Conservation (phyloP, 2,888 invertebrate species). For the Tineola bisselliella region DNA sequence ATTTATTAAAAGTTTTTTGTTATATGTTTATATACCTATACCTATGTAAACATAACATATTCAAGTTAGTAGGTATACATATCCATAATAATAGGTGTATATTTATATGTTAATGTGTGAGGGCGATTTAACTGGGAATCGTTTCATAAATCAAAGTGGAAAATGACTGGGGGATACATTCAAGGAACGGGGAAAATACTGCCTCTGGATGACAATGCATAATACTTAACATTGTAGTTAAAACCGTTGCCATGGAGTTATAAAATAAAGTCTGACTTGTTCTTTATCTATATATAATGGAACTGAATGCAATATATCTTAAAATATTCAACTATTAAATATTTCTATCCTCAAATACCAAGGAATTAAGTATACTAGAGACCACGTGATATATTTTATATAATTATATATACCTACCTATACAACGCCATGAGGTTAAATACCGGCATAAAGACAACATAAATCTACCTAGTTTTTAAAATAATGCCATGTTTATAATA, state of each 20-base stretch:
- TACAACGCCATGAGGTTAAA: too few relatives aligned
- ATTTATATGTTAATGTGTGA: slow-evolving; percentile 13
- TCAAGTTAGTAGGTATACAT: neutral
- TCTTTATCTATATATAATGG: neutral
- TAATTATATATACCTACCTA: too few relatives aligned
- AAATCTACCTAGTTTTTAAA: too few relatives aligned
- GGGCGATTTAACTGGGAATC: slow-evolving; percentile 26
- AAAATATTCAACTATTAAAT: too few relatives aligned
- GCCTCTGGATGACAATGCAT: slow-evolving; percentile 28
- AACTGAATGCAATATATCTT: neutral
- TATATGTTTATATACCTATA: too few relatives aligned
- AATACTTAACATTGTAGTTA: slow-evolving; percentile 3
- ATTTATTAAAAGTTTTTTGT: too few relatives aligned
- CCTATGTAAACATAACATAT: too few relatives aligned
- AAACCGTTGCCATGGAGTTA: slow-evolving; percentile 5
- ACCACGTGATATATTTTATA: too few relatives aligned
- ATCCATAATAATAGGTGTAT: neutral
- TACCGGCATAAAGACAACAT: too few relatives aligned
- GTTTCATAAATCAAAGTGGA: slow-evolving; percentile 29
- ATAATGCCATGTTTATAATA: too few relatives aligned
- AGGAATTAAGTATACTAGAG: too few relatives aligned
- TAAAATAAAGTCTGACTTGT: slow-evolving; percentile 13
- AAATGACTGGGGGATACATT: slow-evolving; percentile 24
- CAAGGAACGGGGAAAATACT: slow-evolving; percentile 23
- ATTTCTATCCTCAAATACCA: too few relatives aligned